Percentiles rank a stretch among this genome's conserved stretches.
Evolutionary conservation across 1,140 invertebrate species (phyloP).

Genomic region (Magallana angulata): DNA sequence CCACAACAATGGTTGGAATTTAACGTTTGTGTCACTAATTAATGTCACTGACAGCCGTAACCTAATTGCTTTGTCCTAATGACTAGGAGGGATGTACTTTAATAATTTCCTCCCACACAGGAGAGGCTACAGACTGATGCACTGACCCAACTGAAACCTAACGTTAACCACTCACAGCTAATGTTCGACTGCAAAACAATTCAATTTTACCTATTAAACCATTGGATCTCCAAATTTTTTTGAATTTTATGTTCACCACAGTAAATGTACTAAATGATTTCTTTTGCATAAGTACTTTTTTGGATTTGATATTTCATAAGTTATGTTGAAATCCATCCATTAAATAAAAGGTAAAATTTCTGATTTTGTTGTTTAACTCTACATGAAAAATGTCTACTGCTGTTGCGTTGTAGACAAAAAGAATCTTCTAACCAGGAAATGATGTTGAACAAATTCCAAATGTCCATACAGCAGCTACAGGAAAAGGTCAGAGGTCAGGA

Average conservation of each 20-base stretch:
- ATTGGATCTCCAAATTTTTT: no score
- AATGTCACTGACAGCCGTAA: not conserved
- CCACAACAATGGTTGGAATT: constrained; percentile 6
- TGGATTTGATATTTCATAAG: no score
- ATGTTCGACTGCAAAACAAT: no score
- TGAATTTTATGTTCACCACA: no score
- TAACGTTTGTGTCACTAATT: constrained; percentile 21
- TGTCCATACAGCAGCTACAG: constrained; percentile 69
- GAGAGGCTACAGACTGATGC: not conserved
- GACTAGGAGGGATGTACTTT: not conserved
- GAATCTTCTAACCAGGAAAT: constrained; percentile 70
- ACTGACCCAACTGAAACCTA: not conserved
- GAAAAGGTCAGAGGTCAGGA: constrained; percentile 70
- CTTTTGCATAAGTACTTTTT: no score
- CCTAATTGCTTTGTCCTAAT: constrained; percentile 19
- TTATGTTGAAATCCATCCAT: no score
- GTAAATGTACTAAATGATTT: no score
- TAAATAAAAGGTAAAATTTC: no score
- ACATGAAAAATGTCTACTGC: no score
- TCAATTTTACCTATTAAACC: no score
- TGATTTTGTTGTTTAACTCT: no score
- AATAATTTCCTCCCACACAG: not conserved
- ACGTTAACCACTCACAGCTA: not conserved
- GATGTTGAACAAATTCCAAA: constrained; percentile 71
- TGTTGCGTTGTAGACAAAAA: constrained; percentile 66